Evolutionary conservation across 1,140 invertebrate genomes (phyloP), one percentile per base, ranked within the genome.

Genomic region (Zaprionus lachaisei): DNA sequence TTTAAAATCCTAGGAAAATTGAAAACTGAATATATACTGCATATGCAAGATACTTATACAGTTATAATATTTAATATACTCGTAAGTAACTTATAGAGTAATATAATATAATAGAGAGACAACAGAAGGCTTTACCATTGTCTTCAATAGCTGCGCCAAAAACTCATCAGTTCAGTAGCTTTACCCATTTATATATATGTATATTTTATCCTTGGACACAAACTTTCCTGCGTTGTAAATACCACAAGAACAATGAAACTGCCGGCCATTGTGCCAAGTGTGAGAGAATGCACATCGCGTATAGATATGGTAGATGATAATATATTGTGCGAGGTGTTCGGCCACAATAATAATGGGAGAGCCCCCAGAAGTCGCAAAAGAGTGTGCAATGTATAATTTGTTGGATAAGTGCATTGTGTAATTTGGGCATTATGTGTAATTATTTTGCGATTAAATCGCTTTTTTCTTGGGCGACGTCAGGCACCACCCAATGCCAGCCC

Each of bases 371-470:
- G 38, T 41, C 38, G 38, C 38, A 15, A 6, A 5, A n/a, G 62
- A 38, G 31, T 65, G 62, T 55, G 62, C 20, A 24, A 34, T 51
- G 2, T 58, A 47, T 44, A 56, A 57, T 28, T 56, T 56, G 54
- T 56, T 14, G 24, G 54, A 20, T 57, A 57, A 54, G 31, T 66
- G 51, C 51, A 66, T 57, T 58, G 55, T 58, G 24, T 47, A 20
- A 58, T 57, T 58, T 57, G 17, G 41, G 9, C 37, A 68, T 66
- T 66, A 66, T 31, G 37, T 56, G 51, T 41, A 58, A 67, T 58
- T 49, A 67, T 58, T 22, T 47, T n/a, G 24, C 28, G 55, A 67
- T 67, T 67, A 67, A 67, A 67, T 41, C 49, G 34, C 20, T 41
- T 55, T 51, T 34, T 22, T 31, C 26, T 5, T 37, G n/a, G 15